Percentiles rank a stretch among this genome's conserved stretches.
phyloP scores from a whole-genome alignment of 2,113 vertebrate species.

The Grammatotria lemairii region DNA sequence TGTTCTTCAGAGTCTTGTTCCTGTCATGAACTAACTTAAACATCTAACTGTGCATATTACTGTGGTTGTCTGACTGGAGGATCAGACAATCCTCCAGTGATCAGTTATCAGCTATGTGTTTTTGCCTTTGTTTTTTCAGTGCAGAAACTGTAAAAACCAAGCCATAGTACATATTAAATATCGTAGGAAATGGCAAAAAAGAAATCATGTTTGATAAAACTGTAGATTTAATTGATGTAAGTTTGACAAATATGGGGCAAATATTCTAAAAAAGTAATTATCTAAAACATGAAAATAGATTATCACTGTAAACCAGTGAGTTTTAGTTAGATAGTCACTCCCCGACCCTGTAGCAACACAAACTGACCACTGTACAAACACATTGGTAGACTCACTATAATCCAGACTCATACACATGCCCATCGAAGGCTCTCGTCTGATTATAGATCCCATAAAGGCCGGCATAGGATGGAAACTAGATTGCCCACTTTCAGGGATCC shows the following conservation, averaged over 20 bases:
- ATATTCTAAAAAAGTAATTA: not conserved
- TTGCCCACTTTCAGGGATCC: not conserved
- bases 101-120: not conserved
- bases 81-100: not conserved
- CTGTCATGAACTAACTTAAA: not conserved
- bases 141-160: not conserved
- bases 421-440: not conserved
- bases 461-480: fast-evolving
- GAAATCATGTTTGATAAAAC: not conserved
- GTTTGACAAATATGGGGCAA: not conserved
- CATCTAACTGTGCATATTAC: not conserved
- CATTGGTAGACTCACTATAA: not conserved
- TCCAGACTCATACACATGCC: not conserved
- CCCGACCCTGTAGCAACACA: not conserved
- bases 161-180: not conserved
- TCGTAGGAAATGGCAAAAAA: not conserved
- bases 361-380: not conserved
- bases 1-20: not conserved
- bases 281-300: not conserved
- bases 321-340: not conserved
- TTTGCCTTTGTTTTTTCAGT: not conserved
- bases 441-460: not conserved
- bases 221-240: not conserved
- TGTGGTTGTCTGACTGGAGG: not conserved
- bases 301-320: not conserved